Evolutionary conservation across 2,113 vertebrate species (phyloP).

Genomic region (Catagonus wagneri): DNA sequence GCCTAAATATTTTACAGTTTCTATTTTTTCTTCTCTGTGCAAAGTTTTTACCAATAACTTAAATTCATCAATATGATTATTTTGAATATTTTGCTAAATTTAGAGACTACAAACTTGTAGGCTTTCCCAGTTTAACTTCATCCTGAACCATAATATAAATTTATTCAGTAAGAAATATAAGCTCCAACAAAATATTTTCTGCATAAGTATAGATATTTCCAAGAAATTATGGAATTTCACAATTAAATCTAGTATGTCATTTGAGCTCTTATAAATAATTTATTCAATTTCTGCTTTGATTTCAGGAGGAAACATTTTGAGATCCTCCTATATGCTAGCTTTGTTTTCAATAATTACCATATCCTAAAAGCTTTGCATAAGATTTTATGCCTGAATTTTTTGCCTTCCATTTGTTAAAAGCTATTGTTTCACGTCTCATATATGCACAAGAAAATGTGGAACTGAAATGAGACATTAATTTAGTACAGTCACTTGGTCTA

Average conservation of each 20-base stretch:
- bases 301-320: neutral
- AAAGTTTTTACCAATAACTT: neutral
- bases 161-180: neutral
- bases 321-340: neutral
- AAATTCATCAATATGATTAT: neutral
- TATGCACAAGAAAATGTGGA: constrained; percentile 28
- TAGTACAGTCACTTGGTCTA: neutral
- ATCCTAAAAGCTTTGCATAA: neutral
- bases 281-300: neutral
- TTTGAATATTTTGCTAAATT: neutral
- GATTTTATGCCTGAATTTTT: neutral
- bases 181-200: neutral
- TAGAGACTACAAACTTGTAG: neutral
- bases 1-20: neutral
- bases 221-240: neutral
- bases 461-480: constrained; percentile 3
- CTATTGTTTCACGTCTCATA: constrained; percentile 5
- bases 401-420: neutral
- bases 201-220: neutral
- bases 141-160: neutral
- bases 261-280: constrained; percentile 5
- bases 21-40: neutral
- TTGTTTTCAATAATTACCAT: neutral
- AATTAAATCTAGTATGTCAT: neutral
- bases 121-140: constrained; percentile 8